Evolutionary conservation across 2,113 vertebrate genomes (phyloP), one percentile per base, ranked within the genome.

Genomic region (Morphnarchus princeps): DNA sequence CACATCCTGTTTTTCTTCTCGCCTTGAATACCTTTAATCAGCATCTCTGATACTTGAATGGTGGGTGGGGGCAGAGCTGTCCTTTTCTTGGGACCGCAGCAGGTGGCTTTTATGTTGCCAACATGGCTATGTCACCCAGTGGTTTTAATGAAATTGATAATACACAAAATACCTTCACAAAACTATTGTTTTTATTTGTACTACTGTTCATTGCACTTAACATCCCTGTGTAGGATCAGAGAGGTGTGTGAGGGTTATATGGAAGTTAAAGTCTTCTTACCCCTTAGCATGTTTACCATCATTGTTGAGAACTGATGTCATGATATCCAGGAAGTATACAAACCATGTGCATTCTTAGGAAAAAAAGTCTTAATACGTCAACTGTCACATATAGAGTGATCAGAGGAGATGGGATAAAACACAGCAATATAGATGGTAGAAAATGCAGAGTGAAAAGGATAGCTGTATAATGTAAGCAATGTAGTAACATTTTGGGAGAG

Each of bases 41-140:
- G 92, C 80, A 83, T 92, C 88, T 81, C 88, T 83, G 63, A 81
- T 92, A 94, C 66, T 89, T 95, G 91, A 96, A 83, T 40, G 78
- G 49, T 19, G 55, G 63, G 67, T 87, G 61, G 50, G 55, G 11
- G 71, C 32, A 22, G 6, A 89, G 59, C 40, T 86, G 42, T 67
- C 63, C 59, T 94, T 94, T 86, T 50, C 72, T 62, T 52, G 42
- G 74, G 59, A 77, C 62, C 0, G 5, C 84, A 87, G 73, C 74
- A 85, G 55, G 55, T 59, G 59, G 45, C 70, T 94, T 80, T 88
- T 85, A 40, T 59, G n/a, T 86, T 16, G 25, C 43, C 77, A 70
- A 18, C 13, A 65, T 1, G 21, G 71, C 66, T 38, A 7, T 28
- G 43, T 58, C 82, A 89, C 50, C n/a, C 71, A 49, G 54, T 24